Base-by-base conservation (phyloP, 2,797 vertebrate species). In the Scyliorhinus canicula region DNA sequence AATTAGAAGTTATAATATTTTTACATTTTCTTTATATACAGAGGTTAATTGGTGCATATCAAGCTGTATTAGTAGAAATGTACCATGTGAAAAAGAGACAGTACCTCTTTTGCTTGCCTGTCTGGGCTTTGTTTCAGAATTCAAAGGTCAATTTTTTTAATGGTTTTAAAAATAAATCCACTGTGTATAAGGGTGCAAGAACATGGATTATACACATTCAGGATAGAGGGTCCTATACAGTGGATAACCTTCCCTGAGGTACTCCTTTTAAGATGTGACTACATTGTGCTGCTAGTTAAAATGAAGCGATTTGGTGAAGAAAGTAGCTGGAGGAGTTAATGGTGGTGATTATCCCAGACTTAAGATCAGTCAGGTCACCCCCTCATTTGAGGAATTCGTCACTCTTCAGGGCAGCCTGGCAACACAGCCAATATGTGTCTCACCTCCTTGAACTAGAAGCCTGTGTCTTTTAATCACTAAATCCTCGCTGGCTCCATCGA, bases 1-100 rank as follows among this genome's bases (percentile, higher is more conserved):
- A 74, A 69, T 94, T 94, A 94, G 93, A 94, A 94, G 93, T 94
- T 94, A 94, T 94, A 74, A 94, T 94, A 94, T 94, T 94, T 94
- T 94, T 94, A 94, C 93, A 94, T 50, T 94, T 94, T 94, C 93
- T 94, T 94, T 94, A 74, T 94, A 94, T 74, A 69, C 93, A 94
- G 93, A 94, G 31, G 93, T 94, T 71, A 52, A 55, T 94, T 94
- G 93, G 93, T n/a, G 69, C 69, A 94, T 94, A 94, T 94, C 93
- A 94, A 94, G 71, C 65, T 94, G 69, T 94, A 94, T 94, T 74
- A 69, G 93, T 94, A 93, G 93, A 93, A 69, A 74, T 52, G 69
- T 94, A 94, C 93, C 52, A 67, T 74, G 67, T 52, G 93, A 74
- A 60, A 79, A 88, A 60, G 93, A 93, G 67, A 94, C 93, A 94